Percentiles rank a stretch among this genome's conserved stretches.
phyloP scores from a whole-genome alignment of 2,888 invertebrate genomes.

The Pachycephus smyrnensis region DNA sequence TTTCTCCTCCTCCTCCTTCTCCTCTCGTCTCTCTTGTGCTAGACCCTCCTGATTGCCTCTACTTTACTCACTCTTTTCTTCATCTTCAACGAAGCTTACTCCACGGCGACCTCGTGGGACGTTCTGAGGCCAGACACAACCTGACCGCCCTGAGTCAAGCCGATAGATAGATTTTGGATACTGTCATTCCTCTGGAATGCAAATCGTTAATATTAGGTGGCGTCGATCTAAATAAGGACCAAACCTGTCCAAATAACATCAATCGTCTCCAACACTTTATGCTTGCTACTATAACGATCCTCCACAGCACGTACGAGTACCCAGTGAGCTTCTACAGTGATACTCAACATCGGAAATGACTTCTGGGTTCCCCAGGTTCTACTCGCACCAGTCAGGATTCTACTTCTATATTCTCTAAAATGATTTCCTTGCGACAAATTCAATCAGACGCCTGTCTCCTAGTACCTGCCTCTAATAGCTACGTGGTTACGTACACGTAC shows the following conservation, averaged over 20 bases:
- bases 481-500: not conserved
- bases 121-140: not conserved
- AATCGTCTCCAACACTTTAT: not conserved
- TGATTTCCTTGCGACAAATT: not conserved
- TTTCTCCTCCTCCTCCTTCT: not conserved
- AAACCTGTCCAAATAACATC: not conserved
- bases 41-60: not conserved
- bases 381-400: not conserved
- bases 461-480: not conserved
- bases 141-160: not conserved
- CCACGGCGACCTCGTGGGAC: not conserved
- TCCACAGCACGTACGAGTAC: not conserved
- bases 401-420: not conserved
- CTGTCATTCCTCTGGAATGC: conserved; percentile 7
- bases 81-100: not conserved
- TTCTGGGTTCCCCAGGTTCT: not conserved
- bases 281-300: not conserved
- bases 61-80: not conserved
- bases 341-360: not conserved
- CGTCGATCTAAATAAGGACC: conserved; percentile 2
- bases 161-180: conserved; percentile 33
- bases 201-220: conserved; percentile 3
- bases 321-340: not conserved
- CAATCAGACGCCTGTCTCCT: not conserved
- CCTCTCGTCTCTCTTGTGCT: not conserved